Evolutionary conservation across 2,113 vertebrate genomes (phyloP).

Genomic region (Crotalus helleri): DNA sequence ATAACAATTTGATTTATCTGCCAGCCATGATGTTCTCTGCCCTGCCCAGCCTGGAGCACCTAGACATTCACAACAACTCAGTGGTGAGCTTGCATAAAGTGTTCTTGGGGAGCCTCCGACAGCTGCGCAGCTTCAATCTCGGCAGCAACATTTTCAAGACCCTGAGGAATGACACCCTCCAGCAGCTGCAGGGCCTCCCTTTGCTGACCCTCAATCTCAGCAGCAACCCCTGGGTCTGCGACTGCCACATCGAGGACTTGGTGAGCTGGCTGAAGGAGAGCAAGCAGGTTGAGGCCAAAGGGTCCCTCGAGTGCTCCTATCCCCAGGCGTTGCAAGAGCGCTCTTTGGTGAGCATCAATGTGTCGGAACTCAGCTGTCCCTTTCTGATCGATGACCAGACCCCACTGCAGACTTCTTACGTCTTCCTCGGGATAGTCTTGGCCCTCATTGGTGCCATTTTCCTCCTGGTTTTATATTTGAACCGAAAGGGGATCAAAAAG

Average conservation of each 20-base stretch:
- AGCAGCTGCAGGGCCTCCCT: conserved; percentile 66
- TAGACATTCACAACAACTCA: conserved; percentile 87
- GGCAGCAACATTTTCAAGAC: conserved; percentile 79
- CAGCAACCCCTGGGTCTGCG: conserved; percentile 84
- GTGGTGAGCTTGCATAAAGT: conserved; percentile 73
- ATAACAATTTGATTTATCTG: conserved; percentile 78
- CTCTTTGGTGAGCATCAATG: conserved; percentile 71
- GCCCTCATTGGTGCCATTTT: conserved; percentile 96
- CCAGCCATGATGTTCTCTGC: conserved; percentile 65
- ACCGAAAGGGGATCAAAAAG: conserved; percentile 96
- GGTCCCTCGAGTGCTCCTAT: conserved; percentile 74
- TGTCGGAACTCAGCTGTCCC: conserved; percentile 72
- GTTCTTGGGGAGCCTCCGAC: conserved; percentile 67
- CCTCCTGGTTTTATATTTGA: conserved; percentile 95
- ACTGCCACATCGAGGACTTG: conserved; percentile 80
- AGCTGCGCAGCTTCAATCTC: conserved; percentile 79
- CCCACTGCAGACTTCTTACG: conserved; percentile 91
- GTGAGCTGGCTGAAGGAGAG: conserved; percentile 83
- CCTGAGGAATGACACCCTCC: conserved; percentile 69
- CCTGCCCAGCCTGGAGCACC: conserved; percentile 69
- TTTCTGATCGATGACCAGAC: conserved; percentile 64
- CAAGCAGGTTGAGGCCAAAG: conserved; percentile 63
- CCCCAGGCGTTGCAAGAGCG: conserved; percentile 70
- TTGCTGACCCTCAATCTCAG: conserved; percentile 68
- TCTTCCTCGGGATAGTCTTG: conserved; percentile 93